Evolutionary conservation across 2,888 invertebrate genomes (phyloP).

Genomic region (Noctua comes): DNA sequence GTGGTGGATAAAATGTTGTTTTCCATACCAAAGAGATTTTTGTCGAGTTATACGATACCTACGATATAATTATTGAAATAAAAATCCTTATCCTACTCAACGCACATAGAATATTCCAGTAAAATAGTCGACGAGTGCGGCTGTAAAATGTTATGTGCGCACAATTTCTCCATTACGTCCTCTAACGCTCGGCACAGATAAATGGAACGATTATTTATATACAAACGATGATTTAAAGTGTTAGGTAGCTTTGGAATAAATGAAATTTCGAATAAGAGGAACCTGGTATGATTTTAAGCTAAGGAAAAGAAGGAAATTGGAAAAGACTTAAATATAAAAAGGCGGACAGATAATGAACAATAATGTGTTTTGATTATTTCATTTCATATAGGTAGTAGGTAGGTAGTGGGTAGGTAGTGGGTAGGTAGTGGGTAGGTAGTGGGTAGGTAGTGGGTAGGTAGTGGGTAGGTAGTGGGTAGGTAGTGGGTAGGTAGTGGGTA

Average conservation of each 20-base stretch:
- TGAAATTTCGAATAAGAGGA: not conserved
- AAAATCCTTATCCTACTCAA: constrained; percentile 5
- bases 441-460: no score
- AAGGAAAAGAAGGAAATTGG: not conserved
- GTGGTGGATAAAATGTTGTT: not conserved
- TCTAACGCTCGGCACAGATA: constrained; percentile 24
- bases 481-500: no score
- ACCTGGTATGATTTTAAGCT: not conserved
- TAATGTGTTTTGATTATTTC: no score
- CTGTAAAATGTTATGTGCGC: constrained; percentile 71
- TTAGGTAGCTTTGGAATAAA: not conserved
- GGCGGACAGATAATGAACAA: no score
- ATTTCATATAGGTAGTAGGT: no score
- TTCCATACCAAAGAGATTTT: not conserved
- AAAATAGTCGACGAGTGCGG: constrained; percentile 58
- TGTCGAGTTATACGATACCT: not conserved
- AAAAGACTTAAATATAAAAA: not conserved
- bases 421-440: no score
- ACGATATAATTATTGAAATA: constrained; percentile 7
- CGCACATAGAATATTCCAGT: constrained; percentile 26
- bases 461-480: no score
- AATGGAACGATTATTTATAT: constrained; percentile 37
- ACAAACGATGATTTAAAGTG: constrained; percentile 20
- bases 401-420: no score
- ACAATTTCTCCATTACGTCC: constrained; percentile 71